Conservation (phyloP, 1,140 invertebrate genomes). For the Nautilus pompilius region DNA sequence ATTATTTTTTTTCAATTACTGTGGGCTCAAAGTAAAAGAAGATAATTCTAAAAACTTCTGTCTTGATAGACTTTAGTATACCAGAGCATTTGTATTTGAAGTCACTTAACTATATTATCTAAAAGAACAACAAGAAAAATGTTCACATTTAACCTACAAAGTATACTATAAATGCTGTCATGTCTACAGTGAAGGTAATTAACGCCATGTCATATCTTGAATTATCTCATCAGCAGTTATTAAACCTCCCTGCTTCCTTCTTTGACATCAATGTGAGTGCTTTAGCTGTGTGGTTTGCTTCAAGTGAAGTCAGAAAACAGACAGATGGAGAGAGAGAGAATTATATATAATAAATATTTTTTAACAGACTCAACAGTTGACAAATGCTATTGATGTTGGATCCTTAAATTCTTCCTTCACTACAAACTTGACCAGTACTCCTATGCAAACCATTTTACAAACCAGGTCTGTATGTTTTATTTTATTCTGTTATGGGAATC, state of each 20-base stretch:
- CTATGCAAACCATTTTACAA: conserved; percentile 43
- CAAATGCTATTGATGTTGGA: conserved; percentile 23
- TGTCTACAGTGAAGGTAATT: background rate
- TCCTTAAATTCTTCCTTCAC: conserved; percentile 20
- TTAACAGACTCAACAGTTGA: conserved; percentile 20
- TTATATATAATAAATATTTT: conserved; percentile 13
- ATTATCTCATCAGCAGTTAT: background rate
- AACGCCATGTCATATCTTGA: background rate
- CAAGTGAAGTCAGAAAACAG: conserved; percentile 5
- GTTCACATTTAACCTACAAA: no score
- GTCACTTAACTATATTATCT: no score
- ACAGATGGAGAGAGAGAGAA: conserved; percentile 12
- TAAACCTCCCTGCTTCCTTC: conserved; percentile 9
- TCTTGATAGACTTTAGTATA: no score
- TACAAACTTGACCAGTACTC: conserved; percentile 14
- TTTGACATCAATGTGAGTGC: background rate
- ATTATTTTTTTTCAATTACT: no score
- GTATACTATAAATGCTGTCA: no score
- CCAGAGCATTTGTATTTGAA: no score
- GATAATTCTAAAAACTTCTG: no score
- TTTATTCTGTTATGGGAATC: background rate
- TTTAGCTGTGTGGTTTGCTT: background rate
- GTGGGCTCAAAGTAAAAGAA: no score
- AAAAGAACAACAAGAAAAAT: no score
- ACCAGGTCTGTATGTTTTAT: conserved; percentile 25